phyloP scores from a whole-genome alignment of 1,140 invertebrate genomes.

The Trachymyrmex septentrionalis region DNA sequence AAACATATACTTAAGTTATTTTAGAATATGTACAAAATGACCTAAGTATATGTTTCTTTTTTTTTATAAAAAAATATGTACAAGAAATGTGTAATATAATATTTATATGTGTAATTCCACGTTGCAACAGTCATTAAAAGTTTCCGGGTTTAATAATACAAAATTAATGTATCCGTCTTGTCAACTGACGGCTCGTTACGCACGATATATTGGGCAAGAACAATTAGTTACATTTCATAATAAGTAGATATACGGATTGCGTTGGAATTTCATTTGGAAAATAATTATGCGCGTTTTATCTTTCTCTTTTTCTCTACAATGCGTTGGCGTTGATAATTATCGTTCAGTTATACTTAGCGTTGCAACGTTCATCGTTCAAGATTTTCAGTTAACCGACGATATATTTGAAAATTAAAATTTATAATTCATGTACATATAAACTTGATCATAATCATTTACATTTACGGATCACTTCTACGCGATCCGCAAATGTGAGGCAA shows the following conservation, averaged over 20 bases:
- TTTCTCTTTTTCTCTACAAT: background rate
- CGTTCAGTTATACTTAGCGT: background rate
- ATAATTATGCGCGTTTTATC: slow-evolving; percentile 36
- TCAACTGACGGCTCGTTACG: slow-evolving; percentile 24
- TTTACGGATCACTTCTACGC: background rate
- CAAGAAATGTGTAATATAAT: background rate
- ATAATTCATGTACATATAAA: background rate
- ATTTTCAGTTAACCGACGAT: background rate
- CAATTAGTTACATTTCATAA: slow-evolving; percentile 41
- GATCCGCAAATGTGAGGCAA: background rate
- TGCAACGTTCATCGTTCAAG: background rate
- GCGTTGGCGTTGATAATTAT: slow-evolving; percentile 25
- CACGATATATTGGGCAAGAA: slow-evolving; percentile 23
- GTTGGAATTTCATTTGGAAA: slow-evolving; percentile 15
- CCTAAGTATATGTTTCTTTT: too few species aligned
- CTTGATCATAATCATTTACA: background rate
- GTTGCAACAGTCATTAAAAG: background rate
- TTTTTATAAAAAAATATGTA: too few species aligned
- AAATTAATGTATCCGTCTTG: slow-evolving; percentile 23
- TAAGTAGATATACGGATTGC: slow-evolving; percentile 35
- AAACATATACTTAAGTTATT: too few species aligned
- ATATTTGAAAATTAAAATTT: slow-evolving; percentile 23
- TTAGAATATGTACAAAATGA: too few species aligned
- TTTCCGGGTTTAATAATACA: slow-evolving; percentile 26
- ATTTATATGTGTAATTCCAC: background rate